phyloP scores from a whole-genome alignment of 2,888 invertebrate species.

The Pandemis corylana region DNA sequence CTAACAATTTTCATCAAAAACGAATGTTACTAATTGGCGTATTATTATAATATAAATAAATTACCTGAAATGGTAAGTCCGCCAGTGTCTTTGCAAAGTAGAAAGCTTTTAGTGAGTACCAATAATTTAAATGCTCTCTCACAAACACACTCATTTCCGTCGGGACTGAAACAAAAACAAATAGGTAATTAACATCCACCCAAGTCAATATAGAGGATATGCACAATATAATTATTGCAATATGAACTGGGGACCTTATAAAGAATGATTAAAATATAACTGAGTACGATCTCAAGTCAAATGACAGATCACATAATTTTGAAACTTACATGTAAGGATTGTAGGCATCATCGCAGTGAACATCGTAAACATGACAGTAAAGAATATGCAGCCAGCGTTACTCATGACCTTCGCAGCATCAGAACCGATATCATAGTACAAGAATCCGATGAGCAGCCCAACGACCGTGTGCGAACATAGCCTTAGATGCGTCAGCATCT shows the following conservation, averaged over 20 bases:
- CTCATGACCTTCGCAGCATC: conserved; percentile 97
- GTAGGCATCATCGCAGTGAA: conserved; percentile 99
- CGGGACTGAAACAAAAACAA: conserved; percentile 90
- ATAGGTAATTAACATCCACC: not conserved
- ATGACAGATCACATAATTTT: not conserved
- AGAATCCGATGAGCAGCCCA: conserved; percentile 95
- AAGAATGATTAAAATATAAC: no score
- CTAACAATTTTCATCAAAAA: not conserved
- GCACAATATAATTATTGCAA: no score
- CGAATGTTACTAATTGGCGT: not conserved
- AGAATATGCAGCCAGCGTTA: conserved; percentile 98
- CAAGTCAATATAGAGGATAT: not conserved
- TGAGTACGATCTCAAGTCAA: not conserved
- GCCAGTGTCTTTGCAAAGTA: conserved; percentile 98
- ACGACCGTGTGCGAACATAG: conserved; percentile 94
- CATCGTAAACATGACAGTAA: conserved; percentile 98
- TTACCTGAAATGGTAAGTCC: conserved; percentile 97
- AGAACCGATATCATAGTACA: conserved; percentile 96
- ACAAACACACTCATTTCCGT: conserved; percentile 98
- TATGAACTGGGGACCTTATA: not conserved
- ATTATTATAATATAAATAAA: not conserved
- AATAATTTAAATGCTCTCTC: conserved; percentile 97
- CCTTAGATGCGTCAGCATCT: conserved; percentile 95
- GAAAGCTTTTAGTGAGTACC: conserved; percentile 98
- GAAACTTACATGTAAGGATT: conserved; percentile 96